Conservation (phyloP, 2,888 invertebrate genomes). For the Leptarthrus brevirostris region DNA sequence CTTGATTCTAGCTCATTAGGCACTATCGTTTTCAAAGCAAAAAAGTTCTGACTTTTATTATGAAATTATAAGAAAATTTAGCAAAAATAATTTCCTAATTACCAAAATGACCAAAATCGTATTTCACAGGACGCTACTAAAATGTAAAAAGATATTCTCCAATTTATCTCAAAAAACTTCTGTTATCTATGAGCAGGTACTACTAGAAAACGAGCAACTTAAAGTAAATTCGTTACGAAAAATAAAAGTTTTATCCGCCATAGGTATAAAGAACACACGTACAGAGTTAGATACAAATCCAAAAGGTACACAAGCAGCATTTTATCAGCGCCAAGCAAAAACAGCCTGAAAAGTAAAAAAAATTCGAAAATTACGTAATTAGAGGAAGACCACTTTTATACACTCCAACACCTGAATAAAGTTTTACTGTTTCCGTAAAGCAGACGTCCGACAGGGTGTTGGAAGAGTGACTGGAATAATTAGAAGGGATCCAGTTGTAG, state of each 20-base stretch:
- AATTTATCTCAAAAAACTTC: slow-evolving; percentile 33
- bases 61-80: too few species aligned
- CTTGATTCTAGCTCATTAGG: too few species aligned
- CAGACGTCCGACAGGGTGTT: background rate
- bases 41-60: too few species aligned
- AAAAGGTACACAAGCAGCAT: slow-evolving; percentile 20
- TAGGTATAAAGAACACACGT: slow-evolving; percentile 4
- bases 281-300: slow-evolving; percentile 18
- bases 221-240: background rate
- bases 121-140: background rate
- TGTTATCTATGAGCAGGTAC: slow-evolving; percentile 11
- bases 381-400: slow-evolving; percentile 34
- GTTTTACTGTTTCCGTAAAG: slow-evolving; percentile 13
- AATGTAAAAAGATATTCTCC: background rate
- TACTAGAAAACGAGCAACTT: background rate
- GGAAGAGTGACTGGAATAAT: slow-evolving; percentile 12
- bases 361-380: slow-evolving; percentile 41
- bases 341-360: slow-evolving; percentile 10
- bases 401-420: slow-evolving; percentile 36
- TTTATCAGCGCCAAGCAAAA: background rate
- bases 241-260: background rate
- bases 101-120: too few species aligned
- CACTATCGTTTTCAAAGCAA: too few species aligned
- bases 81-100: too few species aligned
- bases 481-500: slow-evolving; percentile 18